Evolutionary conservation across 2,113 vertebrate genomes (phyloP), one percentile per base, ranked within the genome.

Genomic region (Hippocampus barbouri): DNA sequence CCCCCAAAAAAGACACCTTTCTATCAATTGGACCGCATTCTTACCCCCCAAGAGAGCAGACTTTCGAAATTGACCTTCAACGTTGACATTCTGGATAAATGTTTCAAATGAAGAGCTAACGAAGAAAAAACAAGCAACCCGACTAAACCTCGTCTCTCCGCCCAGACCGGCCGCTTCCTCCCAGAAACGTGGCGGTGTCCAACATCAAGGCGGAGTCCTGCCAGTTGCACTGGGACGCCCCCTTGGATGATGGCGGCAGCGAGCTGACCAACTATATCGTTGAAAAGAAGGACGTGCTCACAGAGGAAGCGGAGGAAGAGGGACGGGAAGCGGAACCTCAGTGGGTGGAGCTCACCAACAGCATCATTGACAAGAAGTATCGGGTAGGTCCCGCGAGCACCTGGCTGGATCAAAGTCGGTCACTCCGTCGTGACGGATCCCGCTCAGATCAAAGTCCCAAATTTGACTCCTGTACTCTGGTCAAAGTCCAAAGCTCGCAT

Each of bases 231-330:
- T 99, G 96, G 96, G 95, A 98, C 49, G 86, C 92, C 0, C 97
- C 97, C 40, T 83, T 94, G 66, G 96, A 98, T 84, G 93, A 95
- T 61, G 97, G 97, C 47, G 97, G 97, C 87, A 98, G 95, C 87
- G 96, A 97, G 83, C 93, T 99, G 77, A 96, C 96, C 14, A 98
- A 98, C 87, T 99, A 98, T 75, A 90, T 98, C 70, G 88, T 99
- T 79, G 96, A 99, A 83, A 96, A 92, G 85, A 95, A 92, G 60
- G 93, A 97, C 4, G 69, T 88, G 38, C 12, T 69, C 27, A 75
- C 73, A 64, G 88, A 85, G 10, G 75, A 80, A 30, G 79, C 75
- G 3, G 90, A 90, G 71, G 88, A 87, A 27, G 88, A 91, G 27
- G 88, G 82, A 45, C 66, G 86, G 74, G 86, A 89, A 18, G 47